These are phyloP conservation scores for Ptychodera flava DNA, from an alignment of 35 echinoderm and acorn worm species.

Conservation along the genomic window DNA sequence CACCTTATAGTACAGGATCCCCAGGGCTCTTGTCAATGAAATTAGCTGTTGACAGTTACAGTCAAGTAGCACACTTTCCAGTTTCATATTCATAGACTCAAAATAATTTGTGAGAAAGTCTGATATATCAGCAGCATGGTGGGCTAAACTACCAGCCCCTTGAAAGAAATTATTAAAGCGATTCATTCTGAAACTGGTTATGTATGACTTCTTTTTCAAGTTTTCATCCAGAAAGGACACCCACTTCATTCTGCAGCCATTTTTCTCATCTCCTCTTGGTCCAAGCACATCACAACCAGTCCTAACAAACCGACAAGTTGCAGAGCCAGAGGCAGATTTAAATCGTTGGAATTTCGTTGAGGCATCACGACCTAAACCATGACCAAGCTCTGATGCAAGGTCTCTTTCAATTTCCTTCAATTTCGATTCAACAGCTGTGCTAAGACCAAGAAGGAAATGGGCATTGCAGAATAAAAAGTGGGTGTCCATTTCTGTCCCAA, in stretches of 20 bases:
- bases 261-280: slow-evolving; percentile 37
- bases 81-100: no score
- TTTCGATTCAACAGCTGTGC: slow-evolving; percentile 6
- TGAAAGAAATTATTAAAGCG: slow-evolving; percentile 37
- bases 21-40: no score
- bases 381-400: not conserved
- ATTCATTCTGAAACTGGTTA: slow-evolving; percentile 44
- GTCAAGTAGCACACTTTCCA: no score
- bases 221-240: slow-evolving; percentile 8
- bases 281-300: slow-evolving; percentile 45
- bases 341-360: slow-evolving; percentile 11
- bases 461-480: slow-evolving; percentile 42
- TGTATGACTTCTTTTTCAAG: not conserved
- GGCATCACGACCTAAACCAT: slow-evolving; percentile 18
- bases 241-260: slow-evolving; percentile 32
- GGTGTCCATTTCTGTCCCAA: not conserved
- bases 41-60: no score
- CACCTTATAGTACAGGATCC: no score
- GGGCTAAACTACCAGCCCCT: slow-evolving; percentile 23
- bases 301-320: slow-evolving; percentile 13
- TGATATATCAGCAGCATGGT: slow-evolving; percentile 14
- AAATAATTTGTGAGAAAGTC: no score
- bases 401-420: slow-evolving; percentile 14
- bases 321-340: slow-evolving; percentile 5
- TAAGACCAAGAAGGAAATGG: slow-evolving; percentile 26